Conservation (phyloP, 2,797 vertebrate species). For the Epinephelus malabaricus region DNA sequence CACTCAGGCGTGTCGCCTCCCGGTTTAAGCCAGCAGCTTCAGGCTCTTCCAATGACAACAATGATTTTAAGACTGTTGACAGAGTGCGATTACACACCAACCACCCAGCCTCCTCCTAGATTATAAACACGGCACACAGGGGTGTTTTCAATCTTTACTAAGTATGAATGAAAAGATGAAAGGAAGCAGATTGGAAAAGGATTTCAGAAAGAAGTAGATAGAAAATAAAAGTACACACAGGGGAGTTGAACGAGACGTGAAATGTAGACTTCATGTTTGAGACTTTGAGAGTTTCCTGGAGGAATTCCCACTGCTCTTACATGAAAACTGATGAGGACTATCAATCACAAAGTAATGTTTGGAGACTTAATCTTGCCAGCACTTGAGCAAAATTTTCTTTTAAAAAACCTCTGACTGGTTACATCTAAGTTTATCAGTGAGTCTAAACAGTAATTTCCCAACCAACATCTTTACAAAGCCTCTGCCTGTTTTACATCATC, state of each 20-base stretch:
- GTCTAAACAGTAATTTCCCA: conserved; percentile 36
- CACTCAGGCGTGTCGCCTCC: conserved; percentile 53
- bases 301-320: not conserved
- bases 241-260: not conserved
- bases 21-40: conserved; percentile 29
- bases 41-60: conserved; percentile 61
- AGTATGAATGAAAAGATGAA: conserved; percentile 22
- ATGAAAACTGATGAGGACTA: not conserved
- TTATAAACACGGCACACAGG: conserved; percentile 45
- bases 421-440: conserved; percentile 2
- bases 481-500: conserved; percentile 38
- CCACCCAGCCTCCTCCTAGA: conserved; percentile 53
- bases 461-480: conserved; percentile 7
- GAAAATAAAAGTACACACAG: not conserved
- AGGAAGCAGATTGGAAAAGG: conserved; percentile 2
- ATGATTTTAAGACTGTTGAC: conserved; percentile 66
- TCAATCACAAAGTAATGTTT: not conserved
- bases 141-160: conserved; percentile 42
- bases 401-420: not conserved
- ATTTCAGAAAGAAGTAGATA: not conserved
- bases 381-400: not conserved
- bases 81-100: conserved; percentile 48
- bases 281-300: not conserved
- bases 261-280: not conserved
- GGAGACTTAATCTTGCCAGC: not conserved